These are phyloP conservation scores for Aphrophora alni DNA, from an alignment of 2,888 invertebrate genomes.

Conservation along the genomic window DNA sequence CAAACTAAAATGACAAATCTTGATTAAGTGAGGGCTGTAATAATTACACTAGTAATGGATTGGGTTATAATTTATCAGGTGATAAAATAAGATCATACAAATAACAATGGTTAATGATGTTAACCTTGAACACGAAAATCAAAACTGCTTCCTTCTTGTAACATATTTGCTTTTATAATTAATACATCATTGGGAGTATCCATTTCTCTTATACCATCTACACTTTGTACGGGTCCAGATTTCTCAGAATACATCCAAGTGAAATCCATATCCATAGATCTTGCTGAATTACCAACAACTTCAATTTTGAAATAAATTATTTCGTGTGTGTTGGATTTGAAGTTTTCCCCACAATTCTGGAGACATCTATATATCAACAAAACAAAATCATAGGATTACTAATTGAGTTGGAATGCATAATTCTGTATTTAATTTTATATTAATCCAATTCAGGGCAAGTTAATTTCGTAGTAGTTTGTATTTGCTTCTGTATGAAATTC, in stretches of 20 bases:
- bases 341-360: conserved; percentile 20
- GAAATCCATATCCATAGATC: neutral
- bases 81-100: too few relatives aligned
- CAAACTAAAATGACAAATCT: too few relatives aligned
- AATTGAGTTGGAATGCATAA: too few relatives aligned
- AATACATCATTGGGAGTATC: neutral
- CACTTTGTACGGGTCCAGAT: neutral
- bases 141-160: neutral
- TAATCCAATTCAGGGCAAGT: too few relatives aligned
- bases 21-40: too few relatives aligned
- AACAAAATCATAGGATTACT: too few relatives aligned
- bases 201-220: neutral
- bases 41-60: too few relatives aligned
- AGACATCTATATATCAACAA: conserved; percentile 24
- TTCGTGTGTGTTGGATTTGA: conserved; percentile 23
- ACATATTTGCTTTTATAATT: neutral
- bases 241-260: conserved; percentile 13
- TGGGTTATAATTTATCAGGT: too few relatives aligned
- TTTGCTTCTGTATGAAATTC: too few relatives aligned
- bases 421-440: too few relatives aligned
- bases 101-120: too few relatives aligned
- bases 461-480: too few relatives aligned
- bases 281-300: neutral
- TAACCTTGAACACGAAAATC: neutral
- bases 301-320: conserved; percentile 15